Base-by-base conservation (phyloP, 2,888 invertebrate genomes). In the Silvanus unidentatus region DNA sequence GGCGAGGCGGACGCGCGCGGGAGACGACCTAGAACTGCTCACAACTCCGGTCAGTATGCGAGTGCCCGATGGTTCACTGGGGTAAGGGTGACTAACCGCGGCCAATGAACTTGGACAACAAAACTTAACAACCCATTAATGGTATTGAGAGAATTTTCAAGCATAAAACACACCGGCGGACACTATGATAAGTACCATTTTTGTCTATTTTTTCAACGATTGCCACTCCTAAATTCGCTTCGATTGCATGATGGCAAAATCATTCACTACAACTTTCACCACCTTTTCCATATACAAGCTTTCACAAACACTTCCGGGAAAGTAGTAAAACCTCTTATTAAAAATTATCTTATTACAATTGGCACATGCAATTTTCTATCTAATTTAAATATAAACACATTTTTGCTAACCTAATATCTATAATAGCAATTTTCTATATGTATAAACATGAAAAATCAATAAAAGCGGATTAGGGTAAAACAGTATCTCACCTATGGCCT, bases 81-180 rank as follows among this genome's bases (percentile, higher is more conserved):
- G 71, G 67, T 71, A 71, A 70, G 70, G 71, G 72, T 71, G 69
- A 71, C 62, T 69, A 69, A 70, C 70, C 70, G 66, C 53, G 69
- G 67, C 59, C 67, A 57, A 58, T 64, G 68, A 66, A 57, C 66
- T 64, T 51, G 27, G 16, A 44, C 49, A 44, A 39, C 43, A 39
- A 41, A 42, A 41, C 42, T 28, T 27, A 37, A 12, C 12, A 37
- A 16, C 9, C 12, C n/a, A 15, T 16, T n/a, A 37, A 37, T 12
- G n/a, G 37, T 37, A 12, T 37, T 37, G 32, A 22, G 22, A 22
- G 22, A 16, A 38, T 38, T 38, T 16, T 38, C 38, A 38, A 27
- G 28, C 10, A 29, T 29, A 11, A 27, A 39, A 27, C 29, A 28
- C 9, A 27, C 40, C 13, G 27, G 22, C 22, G 22, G 22, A 22